phyloP scores from a whole-genome alignment of 2,113 vertebrate genomes.

The Antechinus stuartii region DNA sequence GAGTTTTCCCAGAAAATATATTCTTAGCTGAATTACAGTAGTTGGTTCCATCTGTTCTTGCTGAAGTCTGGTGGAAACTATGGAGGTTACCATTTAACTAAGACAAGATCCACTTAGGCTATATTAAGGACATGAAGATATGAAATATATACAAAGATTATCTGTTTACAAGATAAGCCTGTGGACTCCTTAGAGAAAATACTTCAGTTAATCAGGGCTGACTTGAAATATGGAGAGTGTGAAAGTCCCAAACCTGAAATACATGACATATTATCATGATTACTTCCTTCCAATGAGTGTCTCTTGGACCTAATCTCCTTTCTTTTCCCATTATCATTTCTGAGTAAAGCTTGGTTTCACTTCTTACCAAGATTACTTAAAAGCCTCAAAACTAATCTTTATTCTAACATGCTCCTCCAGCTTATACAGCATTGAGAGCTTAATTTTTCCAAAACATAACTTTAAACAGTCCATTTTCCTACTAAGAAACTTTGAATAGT shows the following conservation, averaged over 20 bases:
- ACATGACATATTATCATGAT: background rate
- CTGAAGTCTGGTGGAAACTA: background rate
- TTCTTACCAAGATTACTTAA: background rate
- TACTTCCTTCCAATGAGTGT: background rate
- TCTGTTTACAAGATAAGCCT: background rate
- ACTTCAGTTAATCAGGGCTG: background rate
- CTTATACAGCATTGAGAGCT: background rate
- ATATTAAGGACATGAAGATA: background rate
- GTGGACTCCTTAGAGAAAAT: background rate
- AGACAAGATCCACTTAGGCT: background rate
- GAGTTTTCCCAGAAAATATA: too few relatives aligned
- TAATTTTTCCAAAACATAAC: background rate
- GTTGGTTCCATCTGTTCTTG: background rate
- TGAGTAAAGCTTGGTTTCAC: background rate
- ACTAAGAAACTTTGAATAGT: background rate
- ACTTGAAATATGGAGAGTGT: background rate
- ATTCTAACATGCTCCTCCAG: background rate
- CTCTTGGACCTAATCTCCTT: background rate
- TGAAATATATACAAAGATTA: background rate
- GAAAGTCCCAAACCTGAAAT: background rate
- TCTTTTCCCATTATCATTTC: background rate
- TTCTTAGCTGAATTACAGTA: background rate
- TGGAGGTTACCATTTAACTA: background rate
- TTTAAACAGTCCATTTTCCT: background rate
- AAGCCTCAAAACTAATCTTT: background rate